phyloP scores from a whole-genome alignment of 1,140 invertebrate genomes.

The Piezodorus guildinii region DNA sequence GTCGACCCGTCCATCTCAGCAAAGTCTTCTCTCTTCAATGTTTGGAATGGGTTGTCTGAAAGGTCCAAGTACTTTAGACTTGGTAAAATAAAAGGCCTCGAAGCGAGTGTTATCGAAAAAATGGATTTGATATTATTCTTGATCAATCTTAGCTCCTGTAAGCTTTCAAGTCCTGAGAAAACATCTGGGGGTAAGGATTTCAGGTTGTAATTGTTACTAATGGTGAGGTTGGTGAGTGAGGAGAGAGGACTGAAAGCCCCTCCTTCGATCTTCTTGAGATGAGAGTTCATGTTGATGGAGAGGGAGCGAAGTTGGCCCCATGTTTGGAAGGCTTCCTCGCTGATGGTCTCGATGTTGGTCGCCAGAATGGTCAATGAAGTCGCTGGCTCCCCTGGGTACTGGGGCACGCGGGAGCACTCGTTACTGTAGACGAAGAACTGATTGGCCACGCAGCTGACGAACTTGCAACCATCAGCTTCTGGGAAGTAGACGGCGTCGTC shows the following conservation, averaged over 20 bases:
- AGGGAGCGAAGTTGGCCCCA: background rate
- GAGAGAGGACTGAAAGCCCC: background rate
- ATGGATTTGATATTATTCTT: constrained; percentile 37
- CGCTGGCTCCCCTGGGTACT: background rate
- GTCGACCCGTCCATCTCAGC: background rate
- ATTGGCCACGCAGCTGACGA: background rate
- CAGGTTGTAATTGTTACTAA: constrained; percentile 24
- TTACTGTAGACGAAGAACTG: background rate
- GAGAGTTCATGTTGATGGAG: constrained; percentile 3
- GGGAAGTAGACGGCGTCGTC: background rate
- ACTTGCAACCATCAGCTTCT: background rate
- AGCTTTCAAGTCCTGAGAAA: constrained; percentile 32
- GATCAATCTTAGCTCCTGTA: constrained; percentile 35
- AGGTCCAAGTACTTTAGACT: constrained; percentile 6
- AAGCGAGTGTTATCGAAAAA: background rate
- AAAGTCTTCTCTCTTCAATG: background rate
- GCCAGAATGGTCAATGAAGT: background rate
- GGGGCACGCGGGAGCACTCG: background rate
- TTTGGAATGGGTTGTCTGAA: constrained; percentile 5
- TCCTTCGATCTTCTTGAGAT: constrained; percentile 5
- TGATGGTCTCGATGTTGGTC: background rate
- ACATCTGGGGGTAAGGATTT: constrained; percentile 35
- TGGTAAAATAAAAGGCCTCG: constrained; percentile 12
- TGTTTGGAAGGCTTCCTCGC: constrained; percentile 6
- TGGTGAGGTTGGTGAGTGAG: constrained; percentile 5